These are phyloP conservation scores for Piprites chloris DNA, from an alignment of 2,113 vertebrate genomes.

Conservation along the genomic window DNA sequence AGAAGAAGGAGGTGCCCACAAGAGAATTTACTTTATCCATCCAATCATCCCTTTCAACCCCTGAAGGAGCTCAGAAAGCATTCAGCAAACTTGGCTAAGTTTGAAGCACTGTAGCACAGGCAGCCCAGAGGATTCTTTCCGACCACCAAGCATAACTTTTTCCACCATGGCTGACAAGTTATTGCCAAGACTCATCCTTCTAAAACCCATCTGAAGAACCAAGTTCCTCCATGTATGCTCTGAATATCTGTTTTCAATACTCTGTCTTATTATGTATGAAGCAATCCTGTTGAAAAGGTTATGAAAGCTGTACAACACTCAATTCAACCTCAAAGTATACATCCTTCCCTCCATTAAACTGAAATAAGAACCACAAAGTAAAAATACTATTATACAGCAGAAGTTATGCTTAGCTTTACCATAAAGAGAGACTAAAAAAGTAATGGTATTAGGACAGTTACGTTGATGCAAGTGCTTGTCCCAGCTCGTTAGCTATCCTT, in stretches of 20 bases:
- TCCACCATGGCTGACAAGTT: background rate
- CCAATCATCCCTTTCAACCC: background rate
- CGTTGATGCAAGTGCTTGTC: background rate
- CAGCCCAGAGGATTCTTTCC: background rate
- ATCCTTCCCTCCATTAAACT: background rate
- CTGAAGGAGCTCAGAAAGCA: background rate
- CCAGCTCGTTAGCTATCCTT: background rate
- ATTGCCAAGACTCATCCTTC: background rate
- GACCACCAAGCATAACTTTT: background rate
- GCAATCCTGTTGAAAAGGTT: background rate
- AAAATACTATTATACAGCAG: background rate
- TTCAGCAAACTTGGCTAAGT: background rate
- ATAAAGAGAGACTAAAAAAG: background rate
- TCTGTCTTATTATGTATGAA: background rate
- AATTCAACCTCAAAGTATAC: background rate
- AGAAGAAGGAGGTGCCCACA: background rate
- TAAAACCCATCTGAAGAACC: background rate
- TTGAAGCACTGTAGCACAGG: background rate
- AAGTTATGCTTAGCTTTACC: background rate
- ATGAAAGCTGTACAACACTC: background rate
- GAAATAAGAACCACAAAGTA: background rate
- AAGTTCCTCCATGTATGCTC: background rate
- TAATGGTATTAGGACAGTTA: background rate
- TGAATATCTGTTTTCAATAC: background rate
- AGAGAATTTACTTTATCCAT: background rate